Percentiles rank a stretch among this genome's conserved stretches.
These are phyloP conservation scores for Neocrepidodera transversa DNA, from an alignment of 2,888 invertebrate species.

Conservation along the genomic window DNA sequence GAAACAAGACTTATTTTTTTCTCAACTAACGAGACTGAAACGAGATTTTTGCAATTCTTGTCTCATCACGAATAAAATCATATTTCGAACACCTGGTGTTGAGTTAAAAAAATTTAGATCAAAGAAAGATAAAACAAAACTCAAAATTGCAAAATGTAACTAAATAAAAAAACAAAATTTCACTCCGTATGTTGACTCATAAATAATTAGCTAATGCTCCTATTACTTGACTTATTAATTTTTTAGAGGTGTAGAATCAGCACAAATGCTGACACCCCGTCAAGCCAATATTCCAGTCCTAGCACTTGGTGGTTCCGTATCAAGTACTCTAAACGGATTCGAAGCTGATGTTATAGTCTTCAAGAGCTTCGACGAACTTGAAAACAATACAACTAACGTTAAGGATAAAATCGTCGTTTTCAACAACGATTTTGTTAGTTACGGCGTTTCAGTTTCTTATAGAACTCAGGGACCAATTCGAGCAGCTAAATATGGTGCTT, in stretches of 20 bases:
- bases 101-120: no score
- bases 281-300: constrained; percentile 68
- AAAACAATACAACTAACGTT: constrained; percentile 33
- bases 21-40: no score
- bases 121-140: no score
- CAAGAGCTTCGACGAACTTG: constrained; percentile 67
- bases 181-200: no score
- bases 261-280: constrained; percentile 70
- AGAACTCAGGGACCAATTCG: constrained; percentile 65
- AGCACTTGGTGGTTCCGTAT: constrained; percentile 74
- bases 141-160: no score
- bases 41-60: no score
- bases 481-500: constrained; percentile 77
- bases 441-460: constrained; percentile 72
- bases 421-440: constrained; percentile 71
- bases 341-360: constrained; percentile 78
- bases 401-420: constrained; percentile 79
- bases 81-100: no score
- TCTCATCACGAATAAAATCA: no score
- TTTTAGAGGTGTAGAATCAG: constrained; percentile 72
- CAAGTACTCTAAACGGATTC: constrained; percentile 75
- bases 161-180: no score
- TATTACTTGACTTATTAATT: no score
- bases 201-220: no score
- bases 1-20: no score